These are phyloP conservation scores for Halotydeus destructor DNA, from an alignment of 1,140 invertebrate genomes.

Conservation along the genomic window DNA sequence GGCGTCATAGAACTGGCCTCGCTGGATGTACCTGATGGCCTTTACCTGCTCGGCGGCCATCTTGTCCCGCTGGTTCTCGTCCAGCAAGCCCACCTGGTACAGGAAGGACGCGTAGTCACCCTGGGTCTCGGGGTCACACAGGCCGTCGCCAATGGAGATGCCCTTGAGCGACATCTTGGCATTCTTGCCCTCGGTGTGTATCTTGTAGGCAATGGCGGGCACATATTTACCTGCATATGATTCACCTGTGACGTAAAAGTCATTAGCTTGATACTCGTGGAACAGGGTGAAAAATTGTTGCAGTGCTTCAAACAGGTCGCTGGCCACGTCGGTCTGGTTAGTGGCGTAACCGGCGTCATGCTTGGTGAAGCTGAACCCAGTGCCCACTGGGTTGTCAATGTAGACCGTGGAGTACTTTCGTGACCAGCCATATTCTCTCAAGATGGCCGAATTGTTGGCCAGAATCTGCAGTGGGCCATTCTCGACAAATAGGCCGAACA, in stretches of 20 bases:
- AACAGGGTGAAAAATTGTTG: constrained; percentile 18
- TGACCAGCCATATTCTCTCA: constrained; percentile 48
- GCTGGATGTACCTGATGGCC: constrained; percentile 6
- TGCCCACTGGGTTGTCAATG: constrained; percentile 68
- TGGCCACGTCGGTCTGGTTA: constrained; percentile 15
- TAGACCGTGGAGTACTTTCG: constrained; percentile 49
- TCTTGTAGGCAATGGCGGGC: constrained; percentile 49
- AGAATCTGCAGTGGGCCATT: constrained; percentile 43
- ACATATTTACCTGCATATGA: constrained; percentile 36
- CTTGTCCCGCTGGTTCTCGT: constrained; percentile 25
- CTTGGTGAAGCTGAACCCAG: constrained; percentile 24
- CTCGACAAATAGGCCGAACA: constrained; percentile 58
- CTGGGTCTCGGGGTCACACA: constrained; percentile 56
- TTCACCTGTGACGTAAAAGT: constrained; percentile 21
- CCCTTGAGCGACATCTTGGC: constrained; percentile 25
- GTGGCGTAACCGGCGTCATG: constrained; percentile 13
- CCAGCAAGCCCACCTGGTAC: constrained; percentile 54
- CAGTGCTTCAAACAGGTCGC: constrained; percentile 16
- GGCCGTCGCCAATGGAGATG: constrained; percentile 64
- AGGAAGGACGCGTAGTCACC: constrained; percentile 55
- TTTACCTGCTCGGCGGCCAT: constrained; percentile 21
- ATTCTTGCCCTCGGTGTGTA: constrained; percentile 34
- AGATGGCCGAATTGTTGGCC: constrained; percentile 31
- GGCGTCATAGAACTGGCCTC: constrained; percentile 10
- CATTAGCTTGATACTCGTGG: constrained; percentile 15